Conservation (phyloP, 2,888 invertebrate genomes). For the Tetrapedia diversipes region DNA sequence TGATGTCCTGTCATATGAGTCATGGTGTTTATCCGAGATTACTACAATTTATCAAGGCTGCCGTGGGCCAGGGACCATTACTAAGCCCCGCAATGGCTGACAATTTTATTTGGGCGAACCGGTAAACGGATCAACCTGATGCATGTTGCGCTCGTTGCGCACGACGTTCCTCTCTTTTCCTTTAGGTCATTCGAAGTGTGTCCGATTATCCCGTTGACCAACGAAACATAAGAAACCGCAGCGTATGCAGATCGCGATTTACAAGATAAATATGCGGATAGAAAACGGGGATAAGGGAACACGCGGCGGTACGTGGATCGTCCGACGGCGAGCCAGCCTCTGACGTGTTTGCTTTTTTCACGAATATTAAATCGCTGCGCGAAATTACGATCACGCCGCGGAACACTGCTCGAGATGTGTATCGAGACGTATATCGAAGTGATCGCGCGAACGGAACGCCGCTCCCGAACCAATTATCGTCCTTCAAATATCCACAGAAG, state of each 20-base stretch:
- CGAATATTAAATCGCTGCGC: slow-evolving; percentile 64
- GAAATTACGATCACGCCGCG: slow-evolving; percentile 52
- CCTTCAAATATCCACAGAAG: slow-evolving; percentile 62
- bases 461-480: slow-evolving; percentile 67
- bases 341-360: slow-evolving; percentile 51
- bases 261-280: slow-evolving; percentile 61
- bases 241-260: slow-evolving; percentile 49
- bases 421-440: slow-evolving; percentile 55
- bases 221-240: slow-evolving; percentile 3
- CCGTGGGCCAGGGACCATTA: slow-evolving; percentile 30
- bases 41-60: slow-evolving; percentile 60
- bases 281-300: slow-evolving; percentile 35
- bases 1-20: slow-evolving; percentile 62
- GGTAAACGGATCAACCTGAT: background rate
- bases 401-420: slow-evolving; percentile 54
- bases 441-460: slow-evolving; percentile 64
- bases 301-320: slow-evolving; percentile 26
- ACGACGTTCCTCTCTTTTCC: background rate
- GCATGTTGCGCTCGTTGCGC: background rate
- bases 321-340: slow-evolving; percentile 37
- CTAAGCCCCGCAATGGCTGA: slow-evolving; percentile 20
- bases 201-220: background rate
- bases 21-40: slow-evolving; percentile 63
- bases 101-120: slow-evolving; percentile 43
- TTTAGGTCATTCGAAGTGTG: background rate